A percentile compares a stretch with the other conserved stretches of the same genome.
Conservation (phyloP, 2,888 invertebrate species). For the Tethea ocularis region DNA sequence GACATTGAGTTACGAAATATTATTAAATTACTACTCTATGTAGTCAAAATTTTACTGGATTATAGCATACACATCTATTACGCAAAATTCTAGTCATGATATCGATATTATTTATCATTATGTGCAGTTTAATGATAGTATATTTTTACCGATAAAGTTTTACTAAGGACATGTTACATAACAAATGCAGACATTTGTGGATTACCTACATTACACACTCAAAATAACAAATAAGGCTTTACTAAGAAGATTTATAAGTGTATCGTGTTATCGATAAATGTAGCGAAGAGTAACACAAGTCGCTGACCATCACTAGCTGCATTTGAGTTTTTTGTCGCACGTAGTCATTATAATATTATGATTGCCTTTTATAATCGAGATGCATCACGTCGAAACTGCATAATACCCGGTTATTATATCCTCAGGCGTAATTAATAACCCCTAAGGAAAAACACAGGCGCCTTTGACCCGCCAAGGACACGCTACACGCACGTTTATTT, state of each 20-base stretch:
- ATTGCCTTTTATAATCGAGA: conserved; percentile 59
- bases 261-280: no score
- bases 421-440: conserved; percentile 65
- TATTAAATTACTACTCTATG: not conserved
- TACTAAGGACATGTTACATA: not conserved
- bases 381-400: conserved; percentile 59
- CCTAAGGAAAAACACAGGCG: conserved; percentile 47
- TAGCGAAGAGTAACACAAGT: no score
- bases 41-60: not conserved
- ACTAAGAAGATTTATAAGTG: no score
- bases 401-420: conserved; percentile 68
- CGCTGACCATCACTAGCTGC: conserved; percentile 1
- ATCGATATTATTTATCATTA: conserved; percentile 44
- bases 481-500: conserved; percentile 48
- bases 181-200: no score
- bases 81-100: conserved; percentile 30
- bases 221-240: no score
- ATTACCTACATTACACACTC: no score
- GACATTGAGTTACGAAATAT: not conserved
- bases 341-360: conserved; percentile 52
- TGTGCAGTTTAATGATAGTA: conserved; percentile 16
- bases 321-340: conserved; percentile 54
- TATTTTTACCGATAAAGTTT: not conserved
- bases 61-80: not conserved
- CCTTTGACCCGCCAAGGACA: conserved; percentile 61